Percentiles rank a stretch among this genome's conserved stretches.
These are phyloP conservation scores for Drosophila aldrichi DNA, from an alignment of 2,888 invertebrate species.

Conservation along the genomic window DNA sequence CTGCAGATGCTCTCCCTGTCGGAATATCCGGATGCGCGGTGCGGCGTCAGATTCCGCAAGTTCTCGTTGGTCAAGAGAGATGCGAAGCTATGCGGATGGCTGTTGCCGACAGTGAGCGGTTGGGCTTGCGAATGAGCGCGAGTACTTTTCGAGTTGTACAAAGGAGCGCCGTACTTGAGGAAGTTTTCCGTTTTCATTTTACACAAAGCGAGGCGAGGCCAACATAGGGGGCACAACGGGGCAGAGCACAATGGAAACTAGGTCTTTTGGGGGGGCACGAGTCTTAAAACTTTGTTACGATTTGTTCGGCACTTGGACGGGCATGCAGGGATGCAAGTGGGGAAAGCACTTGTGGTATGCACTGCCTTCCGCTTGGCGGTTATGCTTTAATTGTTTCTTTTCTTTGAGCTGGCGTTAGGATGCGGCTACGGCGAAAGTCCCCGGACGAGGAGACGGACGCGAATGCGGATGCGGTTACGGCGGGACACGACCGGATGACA, in stretches of 20 bases:
- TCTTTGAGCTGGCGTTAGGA: slow-evolving; percentile 54
- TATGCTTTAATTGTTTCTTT: slow-evolving; percentile 76
- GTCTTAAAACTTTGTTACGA: slow-evolving; percentile 59
- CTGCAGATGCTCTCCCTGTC: slow-evolving; percentile 83
- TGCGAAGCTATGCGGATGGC: slow-evolving; percentile 41
- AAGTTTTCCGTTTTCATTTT: slow-evolving; percentile 85
- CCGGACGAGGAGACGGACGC: slow-evolving; percentile 10
- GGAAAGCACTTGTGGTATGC: slow-evolving; percentile 68
- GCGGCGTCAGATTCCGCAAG: slow-evolving; percentile 58
- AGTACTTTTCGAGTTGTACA: slow-evolving; percentile 80
- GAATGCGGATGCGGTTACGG: slow-evolving; percentile 1
- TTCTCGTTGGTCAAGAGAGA: slow-evolving; percentile 69
- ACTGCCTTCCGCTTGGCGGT: slow-evolving; percentile 74
- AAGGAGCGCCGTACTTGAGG: slow-evolving; percentile 77
- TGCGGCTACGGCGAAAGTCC: slow-evolving; percentile 15
- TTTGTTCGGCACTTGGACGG: slow-evolving; percentile 44
- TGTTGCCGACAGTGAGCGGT: slow-evolving; percentile 61
- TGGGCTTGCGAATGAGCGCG: slow-evolving; percentile 73
- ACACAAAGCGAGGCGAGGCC: slow-evolving; percentile 27
- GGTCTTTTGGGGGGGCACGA: slow-evolving; percentile 42
- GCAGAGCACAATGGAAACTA: slow-evolving; percentile 24
- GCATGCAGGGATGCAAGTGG: slow-evolving; percentile 57
- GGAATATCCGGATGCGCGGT: slow-evolving; percentile 68
- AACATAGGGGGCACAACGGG: slow-evolving; percentile 37
- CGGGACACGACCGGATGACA: slow-evolving; percentile 26